A percentile compares a stretch with the other conserved stretches of the same genome.
Evolutionary conservation across 1,140 invertebrate genomes (phyloP).

Genomic region (Drosophila sechellia): DNA sequence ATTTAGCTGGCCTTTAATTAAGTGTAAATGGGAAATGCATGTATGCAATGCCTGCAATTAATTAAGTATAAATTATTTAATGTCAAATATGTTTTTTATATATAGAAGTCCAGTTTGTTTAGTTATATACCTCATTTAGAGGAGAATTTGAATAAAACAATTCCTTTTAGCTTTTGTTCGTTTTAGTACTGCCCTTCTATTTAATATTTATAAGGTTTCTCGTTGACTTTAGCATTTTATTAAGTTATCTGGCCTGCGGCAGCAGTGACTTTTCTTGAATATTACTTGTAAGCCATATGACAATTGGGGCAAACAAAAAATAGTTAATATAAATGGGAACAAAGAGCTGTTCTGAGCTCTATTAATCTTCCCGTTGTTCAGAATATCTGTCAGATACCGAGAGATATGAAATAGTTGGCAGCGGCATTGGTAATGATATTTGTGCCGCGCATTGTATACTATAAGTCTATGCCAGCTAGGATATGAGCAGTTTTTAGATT

Average conservation of each 20-base stretch:
- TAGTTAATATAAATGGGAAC: conserved; percentile 72
- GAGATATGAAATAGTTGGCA: conserved; percentile 29
- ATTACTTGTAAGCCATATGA: conserved; percentile 33
- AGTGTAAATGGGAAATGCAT: conserved; percentile 5
- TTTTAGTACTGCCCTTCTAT: neutral
- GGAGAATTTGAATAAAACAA: neutral
- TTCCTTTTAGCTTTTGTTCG: neutral
- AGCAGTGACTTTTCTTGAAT: conserved; percentile 14
- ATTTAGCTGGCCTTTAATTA: conserved; percentile 13
- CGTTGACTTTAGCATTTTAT: conserved; percentile 5
- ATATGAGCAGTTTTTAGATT: conserved; percentile 81
- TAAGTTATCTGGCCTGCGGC: conserved; percentile 13
- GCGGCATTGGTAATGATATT: conserved; percentile 76
- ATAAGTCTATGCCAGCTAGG: conserved; percentile 25
- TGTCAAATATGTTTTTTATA: conserved; percentile 2
- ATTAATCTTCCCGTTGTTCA: conserved; percentile 32
- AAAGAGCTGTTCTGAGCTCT: conserved; percentile 18
- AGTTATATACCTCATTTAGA: no score
- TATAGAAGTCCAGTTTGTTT: no score
- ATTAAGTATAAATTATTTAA: conserved; percentile 18
- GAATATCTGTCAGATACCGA: conserved; percentile 12
- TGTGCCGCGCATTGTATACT: conserved; percentile 58
- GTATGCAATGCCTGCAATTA: conserved; percentile 9
- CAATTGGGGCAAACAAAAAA: conserved; percentile 51
- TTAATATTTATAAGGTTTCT: neutral